Evolutionary conservation across 2,797 vertebrate genomes (phyloP), one percentile per base, ranked within the genome.

Genomic region (Alcedo quadribrachys): DNA sequence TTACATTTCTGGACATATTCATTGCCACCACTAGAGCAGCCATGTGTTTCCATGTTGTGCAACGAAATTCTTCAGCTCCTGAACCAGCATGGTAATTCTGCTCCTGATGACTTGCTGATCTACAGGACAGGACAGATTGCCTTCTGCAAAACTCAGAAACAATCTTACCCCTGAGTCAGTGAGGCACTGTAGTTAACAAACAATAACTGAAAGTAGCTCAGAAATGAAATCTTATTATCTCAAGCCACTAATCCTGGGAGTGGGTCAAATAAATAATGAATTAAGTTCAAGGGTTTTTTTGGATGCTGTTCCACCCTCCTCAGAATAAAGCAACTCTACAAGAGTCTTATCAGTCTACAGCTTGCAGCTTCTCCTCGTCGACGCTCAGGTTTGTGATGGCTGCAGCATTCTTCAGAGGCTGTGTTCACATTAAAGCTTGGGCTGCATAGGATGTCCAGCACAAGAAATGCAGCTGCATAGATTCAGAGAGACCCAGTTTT

Each of bases 1-100:
- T 60, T 81, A 80, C 76, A 50, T 89, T 94, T 91, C 84, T 48
- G 9, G 81, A 73, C 66, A 94, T 77, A 89, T 88, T 85, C 92
- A 87, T 69, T 60, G 69, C 50, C 75, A 21, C 14, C 0, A 12
- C 93, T 93, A 84, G 83, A 84, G 75, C 91, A 92, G 32, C 57
- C 53, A 30, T 43, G 71, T 78, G 86, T 75, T 90, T 87, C 86
- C 0, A 0, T 13, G 51, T 3, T 25, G 51, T 33, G 25, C 25
- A 84, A 63, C 42, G 20, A 20, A 71, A 75, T 48, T 85, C 82
- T 82, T 87, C 53, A 76, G 71, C 48, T 50, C 50, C 61, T 53
- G 33, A 45, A 88, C 45, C 54, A 65, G 75, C 25, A 11, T 9
- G 28, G 42, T 35, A 33, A 45, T 46, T 71, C 67, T 58, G 8